Conservation (phyloP, 2,797 vertebrate genomes). For the Lutjanus campechanus region DNA sequence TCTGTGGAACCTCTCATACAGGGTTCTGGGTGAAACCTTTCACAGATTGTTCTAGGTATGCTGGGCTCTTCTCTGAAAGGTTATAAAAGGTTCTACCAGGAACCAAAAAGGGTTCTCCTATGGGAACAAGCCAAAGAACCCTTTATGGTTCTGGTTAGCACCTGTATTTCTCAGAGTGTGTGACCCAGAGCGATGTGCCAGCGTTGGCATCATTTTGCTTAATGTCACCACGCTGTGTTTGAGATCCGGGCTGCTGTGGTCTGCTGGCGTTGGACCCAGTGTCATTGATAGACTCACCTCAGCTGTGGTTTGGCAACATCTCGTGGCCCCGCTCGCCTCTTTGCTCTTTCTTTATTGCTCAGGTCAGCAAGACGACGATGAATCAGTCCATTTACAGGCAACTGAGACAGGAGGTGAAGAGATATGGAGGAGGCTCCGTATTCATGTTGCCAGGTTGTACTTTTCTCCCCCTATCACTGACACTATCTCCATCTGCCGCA, state of each 20-base stretch:
- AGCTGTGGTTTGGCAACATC: conserved; percentile 43
- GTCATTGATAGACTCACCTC: conserved; percentile 57
- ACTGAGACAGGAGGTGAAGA: conserved; percentile 30
- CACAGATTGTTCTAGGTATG: no score
- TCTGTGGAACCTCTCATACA: no score
- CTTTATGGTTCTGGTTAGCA: no score
- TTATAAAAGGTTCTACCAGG: no score
- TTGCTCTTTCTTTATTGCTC: conserved; percentile 50
- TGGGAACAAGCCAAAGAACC: no score
- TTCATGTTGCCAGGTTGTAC: conserved; percentile 40
- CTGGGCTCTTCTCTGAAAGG: no score
- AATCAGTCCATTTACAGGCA: conserved; percentile 51
- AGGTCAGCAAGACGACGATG: conserved; percentile 63
- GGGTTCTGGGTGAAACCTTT: no score
- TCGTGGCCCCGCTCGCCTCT: background rate
- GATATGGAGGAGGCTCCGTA: conserved; percentile 17
- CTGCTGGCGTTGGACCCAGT: conserved; percentile 34
- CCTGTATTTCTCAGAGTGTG: no score
- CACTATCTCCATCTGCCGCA: conserved; percentile 13
- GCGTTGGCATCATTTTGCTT: conserved; percentile 32
- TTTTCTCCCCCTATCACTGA: conserved; percentile 15
- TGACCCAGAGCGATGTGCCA: conserved; percentile 31
- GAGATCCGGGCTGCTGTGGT: conserved; percentile 34
- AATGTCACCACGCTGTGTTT: conserved; percentile 38
- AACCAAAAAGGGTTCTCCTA: no score